Conservation (phyloP, 2,888 invertebrate genomes). For the Eledona agricola region DNA sequence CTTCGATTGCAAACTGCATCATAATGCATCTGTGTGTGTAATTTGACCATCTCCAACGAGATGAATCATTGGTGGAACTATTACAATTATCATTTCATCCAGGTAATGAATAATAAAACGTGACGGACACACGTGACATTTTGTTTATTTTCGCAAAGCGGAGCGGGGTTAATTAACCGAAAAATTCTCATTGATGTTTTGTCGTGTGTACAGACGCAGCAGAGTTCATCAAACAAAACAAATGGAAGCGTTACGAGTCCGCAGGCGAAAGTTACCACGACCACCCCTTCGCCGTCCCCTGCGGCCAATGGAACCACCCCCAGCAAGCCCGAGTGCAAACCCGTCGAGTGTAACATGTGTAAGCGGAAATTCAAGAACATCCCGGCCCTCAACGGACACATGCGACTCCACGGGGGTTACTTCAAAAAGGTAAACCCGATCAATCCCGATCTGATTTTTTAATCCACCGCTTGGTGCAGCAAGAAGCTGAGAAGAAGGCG, state of each 20-base stretch:
- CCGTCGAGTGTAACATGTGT: constrained; percentile 94
- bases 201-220: constrained; percentile 51
- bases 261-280: constrained; percentile 58
- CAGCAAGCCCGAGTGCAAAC: constrained; percentile 74
- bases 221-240: constrained; percentile 52
- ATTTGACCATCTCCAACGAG: constrained; percentile 24
- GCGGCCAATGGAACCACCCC: constrained; percentile 54
- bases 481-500: constrained; percentile 87
- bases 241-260: constrained; percentile 53
- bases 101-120: constrained; percentile 23
- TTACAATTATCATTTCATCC: constrained; percentile 32
- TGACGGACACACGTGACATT: constrained; percentile 1
- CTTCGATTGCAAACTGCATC: constrained; percentile 28
- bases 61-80: constrained; percentile 38
- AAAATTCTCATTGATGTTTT: constrained; percentile 40
- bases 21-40: constrained; percentile 24
- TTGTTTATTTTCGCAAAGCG: constrained; percentile 35
- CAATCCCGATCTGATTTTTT: constrained; percentile 6
- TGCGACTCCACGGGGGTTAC: constrained; percentile 97
- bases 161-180: constrained; percentile 35
- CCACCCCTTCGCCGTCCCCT: constrained; percentile 56
- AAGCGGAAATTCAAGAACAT: constrained; percentile 97
- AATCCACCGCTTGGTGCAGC: constrained; percentile 15
- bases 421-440: constrained; percentile 83
- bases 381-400: constrained; percentile 97